A percentile compares a stretch with the other conserved stretches of the same genome.
Conservation (phyloP, 2,113 vertebrate species). For the Lutjanus erythropterus region DNA sequence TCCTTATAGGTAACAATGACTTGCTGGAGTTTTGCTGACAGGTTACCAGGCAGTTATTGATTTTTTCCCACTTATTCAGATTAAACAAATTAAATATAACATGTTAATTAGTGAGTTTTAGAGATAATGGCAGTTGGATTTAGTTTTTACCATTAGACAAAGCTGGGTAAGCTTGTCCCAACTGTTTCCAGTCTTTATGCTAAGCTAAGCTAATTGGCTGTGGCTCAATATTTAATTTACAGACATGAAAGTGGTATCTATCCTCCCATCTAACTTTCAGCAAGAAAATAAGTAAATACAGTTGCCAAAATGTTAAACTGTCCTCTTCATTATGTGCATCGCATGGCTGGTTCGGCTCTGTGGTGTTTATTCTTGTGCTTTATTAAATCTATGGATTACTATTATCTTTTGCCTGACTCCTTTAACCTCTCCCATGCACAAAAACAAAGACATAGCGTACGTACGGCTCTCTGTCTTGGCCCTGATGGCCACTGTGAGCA, state of each 20-base stretch:
- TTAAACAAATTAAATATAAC: too few relatives aligned
- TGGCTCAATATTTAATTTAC: not conserved
- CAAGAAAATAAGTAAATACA: not conserved
- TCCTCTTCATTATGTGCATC: not conserved
- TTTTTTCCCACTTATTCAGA: too few relatives aligned
- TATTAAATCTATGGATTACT: not conserved
- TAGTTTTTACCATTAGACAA: too few relatives aligned
- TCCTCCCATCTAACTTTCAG: too few relatives aligned
- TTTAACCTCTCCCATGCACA: not conserved
- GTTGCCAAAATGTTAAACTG: not conserved
- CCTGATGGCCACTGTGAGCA: constrained; percentile 72
- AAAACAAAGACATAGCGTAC: constrained; percentile 18
- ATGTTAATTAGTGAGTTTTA: not conserved
- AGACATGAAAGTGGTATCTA: not conserved
- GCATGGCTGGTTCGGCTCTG: not conserved
- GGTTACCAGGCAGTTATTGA: too few relatives aligned
- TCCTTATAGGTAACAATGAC: too few relatives aligned
- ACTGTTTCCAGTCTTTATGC: too few relatives aligned
- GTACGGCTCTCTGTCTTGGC: constrained; percentile 69
- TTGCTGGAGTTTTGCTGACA: too few relatives aligned
- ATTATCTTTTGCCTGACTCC: not conserved
- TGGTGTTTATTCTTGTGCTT: not conserved
- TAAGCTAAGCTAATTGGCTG: not conserved
- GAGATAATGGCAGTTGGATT: not conserved
- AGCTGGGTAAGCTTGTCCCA: too few relatives aligned